Evolutionary conservation across 2,113 vertebrate genomes (phyloP).

Genomic region (Baryphthengus martii): DNA sequence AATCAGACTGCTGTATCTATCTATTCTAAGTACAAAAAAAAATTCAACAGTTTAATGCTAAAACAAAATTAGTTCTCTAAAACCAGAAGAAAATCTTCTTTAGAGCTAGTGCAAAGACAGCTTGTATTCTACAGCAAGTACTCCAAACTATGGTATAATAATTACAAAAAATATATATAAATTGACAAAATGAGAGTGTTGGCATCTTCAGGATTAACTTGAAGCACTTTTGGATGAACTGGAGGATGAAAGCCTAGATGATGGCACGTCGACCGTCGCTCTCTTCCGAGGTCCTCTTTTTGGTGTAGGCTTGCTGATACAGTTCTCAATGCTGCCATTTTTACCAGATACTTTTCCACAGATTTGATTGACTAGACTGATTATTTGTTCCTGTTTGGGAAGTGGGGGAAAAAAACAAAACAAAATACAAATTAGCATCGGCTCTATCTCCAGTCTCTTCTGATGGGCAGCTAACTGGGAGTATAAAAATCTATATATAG

Average conservation of each 20-base stretch:
- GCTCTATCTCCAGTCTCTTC: neutral
- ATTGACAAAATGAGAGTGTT: conserved; percentile 72
- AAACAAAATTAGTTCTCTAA: conserved; percentile 87
- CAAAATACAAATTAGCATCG: neutral
- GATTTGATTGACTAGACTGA: conserved; percentile 95
- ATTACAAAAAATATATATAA: conserved; percentile 83
- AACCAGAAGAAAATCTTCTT: conserved; percentile 94
- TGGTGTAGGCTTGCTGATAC: conserved; percentile 85
- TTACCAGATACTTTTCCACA: conserved; percentile 90
- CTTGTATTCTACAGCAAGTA: conserved; percentile 91
- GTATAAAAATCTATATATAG: no score
- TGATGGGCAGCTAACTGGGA: neutral
- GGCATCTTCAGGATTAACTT: conserved; percentile 84
- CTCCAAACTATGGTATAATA: conserved; percentile 90
- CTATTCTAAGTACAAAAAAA: conserved; percentile 83
- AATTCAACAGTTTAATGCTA: conserved; percentile 91
- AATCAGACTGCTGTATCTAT: conserved; percentile 78
- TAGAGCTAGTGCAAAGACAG: conserved; percentile 99
- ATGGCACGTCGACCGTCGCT: conserved; percentile 88
- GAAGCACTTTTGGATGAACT: conserved; percentile 87
- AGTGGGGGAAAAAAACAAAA: neutral
- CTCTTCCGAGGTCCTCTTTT: conserved; percentile 95
- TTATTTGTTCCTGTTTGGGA: conserved; percentile 89
- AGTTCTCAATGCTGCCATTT: conserved; percentile 81
- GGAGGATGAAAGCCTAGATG: conserved; percentile 87